Conservation (phyloP, 2,113 vertebrate species). For the Paratilapia polleni region DNA sequence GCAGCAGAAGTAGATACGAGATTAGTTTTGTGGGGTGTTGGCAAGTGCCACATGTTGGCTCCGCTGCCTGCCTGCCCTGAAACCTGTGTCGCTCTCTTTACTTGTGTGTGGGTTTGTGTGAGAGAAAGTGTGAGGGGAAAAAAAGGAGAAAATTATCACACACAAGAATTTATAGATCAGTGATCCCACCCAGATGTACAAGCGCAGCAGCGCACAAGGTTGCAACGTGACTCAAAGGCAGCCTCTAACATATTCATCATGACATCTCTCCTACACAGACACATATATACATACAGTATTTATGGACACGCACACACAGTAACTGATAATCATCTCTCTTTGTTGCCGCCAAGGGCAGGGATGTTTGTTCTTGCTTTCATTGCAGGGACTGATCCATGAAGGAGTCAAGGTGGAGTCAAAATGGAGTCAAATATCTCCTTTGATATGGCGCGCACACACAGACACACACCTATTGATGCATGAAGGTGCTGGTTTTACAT, state of each 20-base stretch:
- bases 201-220: slow-evolving; percentile 43
- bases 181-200: slow-evolving; percentile 37
- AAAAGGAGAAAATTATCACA: slow-evolving; percentile 25
- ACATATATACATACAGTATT: slow-evolving; percentile 24
- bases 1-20: slow-evolving; percentile 65
- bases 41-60: slow-evolving; percentile 45
- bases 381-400: slow-evolving; percentile 39
- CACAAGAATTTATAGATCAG: slow-evolving; percentile 63
- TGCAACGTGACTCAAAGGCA: slow-evolving; percentile 49
- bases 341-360: slow-evolving; percentile 59
- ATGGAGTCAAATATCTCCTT: slow-evolving; percentile 41
- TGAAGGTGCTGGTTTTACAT: slow-evolving; percentile 25
- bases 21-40: slow-evolving; percentile 61
- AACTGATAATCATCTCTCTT: slow-evolving; percentile 60
- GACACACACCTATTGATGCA: not conserved
- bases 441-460: slow-evolving; percentile 8
- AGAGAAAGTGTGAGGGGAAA: not conserved
- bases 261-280: slow-evolving; percentile 33
- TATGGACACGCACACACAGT: slow-evolving; percentile 12
- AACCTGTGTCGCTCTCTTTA: slow-evolving; percentile 12
- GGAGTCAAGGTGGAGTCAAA: slow-evolving; percentile 57
- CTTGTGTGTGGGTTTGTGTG: not conserved
- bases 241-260: slow-evolving; percentile 63
- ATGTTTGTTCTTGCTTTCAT: slow-evolving; percentile 51
- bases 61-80: not conserved